A percentile compares a stretch with the other conserved stretches of the same genome.
Evolutionary conservation across 2,888 invertebrate genomes (phyloP).

Genomic region (Cantharis lateralis): DNA sequence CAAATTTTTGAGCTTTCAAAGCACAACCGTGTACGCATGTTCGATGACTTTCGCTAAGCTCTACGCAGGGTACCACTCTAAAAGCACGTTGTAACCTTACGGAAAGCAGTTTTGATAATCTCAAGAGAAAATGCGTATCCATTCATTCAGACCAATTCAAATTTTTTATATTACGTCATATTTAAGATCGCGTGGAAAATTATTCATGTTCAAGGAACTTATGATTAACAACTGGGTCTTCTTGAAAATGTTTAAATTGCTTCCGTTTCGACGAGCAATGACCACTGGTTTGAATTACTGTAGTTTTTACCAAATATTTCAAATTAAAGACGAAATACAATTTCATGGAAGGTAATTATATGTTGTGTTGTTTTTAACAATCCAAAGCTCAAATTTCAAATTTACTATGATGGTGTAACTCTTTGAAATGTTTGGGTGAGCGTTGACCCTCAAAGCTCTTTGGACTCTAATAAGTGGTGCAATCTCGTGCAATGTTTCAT

Average conservation of each 20-base stretch:
- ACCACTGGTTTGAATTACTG: background rate
- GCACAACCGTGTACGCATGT: slow-evolving; percentile 13
- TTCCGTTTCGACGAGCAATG: background rate
- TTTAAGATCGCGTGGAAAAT: background rate
- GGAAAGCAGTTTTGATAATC: slow-evolving; percentile 32
- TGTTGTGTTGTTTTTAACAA: background rate
- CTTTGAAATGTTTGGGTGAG: background rate
- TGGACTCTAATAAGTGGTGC: background rate
- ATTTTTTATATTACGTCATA: background rate
- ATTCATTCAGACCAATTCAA: background rate
- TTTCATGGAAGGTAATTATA: no score
- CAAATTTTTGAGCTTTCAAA: background rate
- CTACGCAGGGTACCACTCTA: slow-evolving; percentile 20
- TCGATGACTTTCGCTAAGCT: slow-evolving; percentile 34
- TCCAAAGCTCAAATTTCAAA: background rate
- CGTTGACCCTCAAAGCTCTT: background rate
- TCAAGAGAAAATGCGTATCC: background rate
- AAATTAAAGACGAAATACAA: no score
- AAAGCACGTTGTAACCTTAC: slow-evolving; percentile 1
- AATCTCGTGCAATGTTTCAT: background rate
- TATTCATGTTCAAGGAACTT: background rate
- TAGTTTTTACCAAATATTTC: background rate
- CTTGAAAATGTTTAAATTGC: background rate
- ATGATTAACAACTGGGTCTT: background rate
- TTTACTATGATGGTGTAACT: background rate